phyloP scores from a whole-genome alignment of 1,140 invertebrate species.

The Holcopasites calliopsidis region DNA sequence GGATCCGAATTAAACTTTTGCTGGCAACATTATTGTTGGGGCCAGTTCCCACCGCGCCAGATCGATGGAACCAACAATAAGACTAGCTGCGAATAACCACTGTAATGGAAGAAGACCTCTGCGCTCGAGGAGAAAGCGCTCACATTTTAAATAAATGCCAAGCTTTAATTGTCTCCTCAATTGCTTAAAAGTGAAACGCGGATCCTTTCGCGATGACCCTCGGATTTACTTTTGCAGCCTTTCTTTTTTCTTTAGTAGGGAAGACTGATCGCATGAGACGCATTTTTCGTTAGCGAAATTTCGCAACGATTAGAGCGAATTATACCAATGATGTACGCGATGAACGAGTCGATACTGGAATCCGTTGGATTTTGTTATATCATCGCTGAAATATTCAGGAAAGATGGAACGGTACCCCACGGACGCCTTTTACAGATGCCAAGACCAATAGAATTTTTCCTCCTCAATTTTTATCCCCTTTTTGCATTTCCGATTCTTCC shows the following conservation, averaged over 20 bases:
- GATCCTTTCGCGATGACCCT: neutral
- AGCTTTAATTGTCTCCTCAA: neutral
- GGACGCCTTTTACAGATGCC: conserved; percentile 1
- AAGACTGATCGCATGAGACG: too few relatives aligned
- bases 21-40: neutral
- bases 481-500: too few relatives aligned
- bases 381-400: conserved; percentile 32
- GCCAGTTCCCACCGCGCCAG: too few relatives aligned
- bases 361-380: too few relatives aligned
- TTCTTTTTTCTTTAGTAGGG: neutral
- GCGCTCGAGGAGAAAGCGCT: neutral
- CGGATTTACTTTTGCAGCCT: neutral
- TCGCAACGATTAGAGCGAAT: conserved; percentile 39
- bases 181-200: conserved; percentile 19
- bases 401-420: neutral
- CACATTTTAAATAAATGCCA: neutral
- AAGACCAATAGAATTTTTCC: conserved; percentile 19
- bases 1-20: conserved; percentile 19
- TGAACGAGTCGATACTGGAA: conserved; percentile 43
- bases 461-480: neutral
- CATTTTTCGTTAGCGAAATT: too few relatives aligned
- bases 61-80: too few relatives aligned
- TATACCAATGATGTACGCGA: neutral
- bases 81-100: too few relatives aligned
- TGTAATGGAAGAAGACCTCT: neutral